Base-by-base conservation (phyloP, 2,113 vertebrate species). In the Melospiza melodia region DNA sequence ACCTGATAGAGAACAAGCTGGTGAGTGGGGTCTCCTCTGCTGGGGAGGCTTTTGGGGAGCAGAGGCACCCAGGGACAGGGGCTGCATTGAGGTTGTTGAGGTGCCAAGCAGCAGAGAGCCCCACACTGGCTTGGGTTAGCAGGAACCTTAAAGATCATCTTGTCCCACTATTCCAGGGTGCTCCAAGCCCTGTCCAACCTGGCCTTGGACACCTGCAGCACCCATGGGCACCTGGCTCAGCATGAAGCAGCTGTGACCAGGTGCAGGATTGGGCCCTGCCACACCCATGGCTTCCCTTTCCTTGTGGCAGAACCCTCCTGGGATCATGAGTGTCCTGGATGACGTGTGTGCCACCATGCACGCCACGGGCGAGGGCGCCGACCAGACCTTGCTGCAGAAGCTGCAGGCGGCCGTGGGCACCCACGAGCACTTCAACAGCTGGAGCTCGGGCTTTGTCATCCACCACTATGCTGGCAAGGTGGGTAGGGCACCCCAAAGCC, bases 391-490 rank as follows among this genome's bases (percentile, higher is more conserved):
- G 84, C 97, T 99, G 94, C 99, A 99, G 97, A 99, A 99, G 94
- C 98, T 99, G 78, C 99, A 99, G 97, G 98, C 97, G 0, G 98
- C 99, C 0, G 99, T 99, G 93, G 99, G 99, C 41, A 98, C 96
- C 1, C 99, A 99, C 2, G 99, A 99, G 69, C 99, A 99, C 96
- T 99, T 99, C 97, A 99, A 99, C 98, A 99, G 97, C 98, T 99
- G 99, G 98, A 99, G 92, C 96, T 97, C 98, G 0, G 99, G 99
- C 69, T 99, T 99, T 9, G 66, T 99, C 95, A 98, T 99, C 93
- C 99, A 99, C 97, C 99, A 99, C 98, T 99, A 99, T 0, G 99
- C 99, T 9, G 99, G 99, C 92, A 99, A 99, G 97, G 99, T 99
- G 92, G 39, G 73, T 3, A 4, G 55, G 46, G 51, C 28, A 15